A percentile compares a stretch with the other conserved stretches of the same genome.
These are phyloP conservation scores for Nothocercus julius DNA, from an alignment of 2,113 vertebrate species.

Conservation along the genomic window DNA sequence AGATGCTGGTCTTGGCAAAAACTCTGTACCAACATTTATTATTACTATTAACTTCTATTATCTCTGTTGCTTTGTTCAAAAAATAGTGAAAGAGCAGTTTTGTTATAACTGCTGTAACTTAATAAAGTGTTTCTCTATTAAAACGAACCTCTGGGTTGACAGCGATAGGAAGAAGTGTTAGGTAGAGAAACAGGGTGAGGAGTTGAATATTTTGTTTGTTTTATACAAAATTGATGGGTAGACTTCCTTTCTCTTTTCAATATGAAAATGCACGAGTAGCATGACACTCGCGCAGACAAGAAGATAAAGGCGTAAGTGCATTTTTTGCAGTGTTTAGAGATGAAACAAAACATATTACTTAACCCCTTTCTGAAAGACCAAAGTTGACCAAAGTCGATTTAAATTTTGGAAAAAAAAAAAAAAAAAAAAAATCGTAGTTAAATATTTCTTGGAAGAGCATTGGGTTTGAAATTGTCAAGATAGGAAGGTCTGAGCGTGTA, in stretches of 20 bases:
- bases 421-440: neutral
- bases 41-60: neutral
- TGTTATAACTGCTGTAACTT: neutral
- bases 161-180: neutral
- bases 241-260: neutral
- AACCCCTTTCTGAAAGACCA: neutral
- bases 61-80: neutral
- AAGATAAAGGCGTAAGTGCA: neutral
- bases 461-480: neutral
- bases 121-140: neutral
- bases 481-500: neutral
- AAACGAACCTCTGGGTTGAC: neutral
- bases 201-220: neutral
- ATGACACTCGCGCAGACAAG: neutral
- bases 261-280: neutral
- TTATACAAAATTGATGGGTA: neutral
- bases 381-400: neutral
- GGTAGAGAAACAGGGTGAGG: neutral
- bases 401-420: no score
- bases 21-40: rapidly evolving
- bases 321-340: neutral
- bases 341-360: neutral
- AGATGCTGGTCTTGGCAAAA: no score
- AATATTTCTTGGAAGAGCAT: neutral
- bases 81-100: neutral